These are phyloP conservation scores for Ceratoteleas bidentatus DNA, from an alignment of 1,140 invertebrate genomes.

Conservation along the genomic window DNA sequence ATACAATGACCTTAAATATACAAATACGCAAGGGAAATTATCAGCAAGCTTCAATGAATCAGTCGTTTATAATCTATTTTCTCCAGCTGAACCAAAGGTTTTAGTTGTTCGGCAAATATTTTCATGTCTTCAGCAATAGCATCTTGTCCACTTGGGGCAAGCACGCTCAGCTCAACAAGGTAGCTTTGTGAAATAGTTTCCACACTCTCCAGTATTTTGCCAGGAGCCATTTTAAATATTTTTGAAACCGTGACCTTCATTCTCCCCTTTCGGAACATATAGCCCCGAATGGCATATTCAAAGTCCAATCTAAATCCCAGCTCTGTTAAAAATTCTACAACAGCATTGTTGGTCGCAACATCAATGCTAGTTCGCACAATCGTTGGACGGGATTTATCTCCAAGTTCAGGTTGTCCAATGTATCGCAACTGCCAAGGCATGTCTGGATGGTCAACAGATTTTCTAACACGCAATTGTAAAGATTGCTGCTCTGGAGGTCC, in stretches of 20 bases:
- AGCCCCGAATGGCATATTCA: constrained; percentile 96
- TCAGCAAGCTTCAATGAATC: constrained; percentile 76
- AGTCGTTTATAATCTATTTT: constrained; percentile 94
- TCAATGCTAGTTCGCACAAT: constrained; percentile 95
- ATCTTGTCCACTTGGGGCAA: constrained; percentile 95
- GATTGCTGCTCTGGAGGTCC: constrained; percentile 82
- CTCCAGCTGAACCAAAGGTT: constrained; percentile 93
- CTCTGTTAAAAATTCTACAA: constrained; percentile 95
- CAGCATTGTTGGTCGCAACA: constrained; percentile 92
- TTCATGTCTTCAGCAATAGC: constrained; percentile 97
- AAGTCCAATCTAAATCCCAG: constrained; percentile 94
- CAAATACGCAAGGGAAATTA: too few species aligned
- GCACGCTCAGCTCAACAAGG: constrained; percentile 96
- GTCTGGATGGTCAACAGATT: constrained; percentile 88
- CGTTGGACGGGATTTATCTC: constrained; percentile 93
- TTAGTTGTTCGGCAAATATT: constrained; percentile 96
- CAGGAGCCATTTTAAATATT: constrained; percentile 92
- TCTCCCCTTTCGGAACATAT: constrained; percentile 97
- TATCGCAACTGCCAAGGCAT: constrained; percentile 94
- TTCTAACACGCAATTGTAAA: constrained; percentile 87
- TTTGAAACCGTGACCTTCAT: constrained; percentile 99
- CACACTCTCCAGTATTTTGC: constrained; percentile 85
- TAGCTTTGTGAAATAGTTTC: constrained; percentile 96
- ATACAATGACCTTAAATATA: too few species aligned
- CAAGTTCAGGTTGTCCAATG: constrained; percentile 93